A percentile compares a stretch with the other conserved stretches of the same genome.
These are phyloP conservation scores for Furcula furcula DNA, from an alignment of 2,888 invertebrate genomes.

Conservation along the genomic window DNA sequence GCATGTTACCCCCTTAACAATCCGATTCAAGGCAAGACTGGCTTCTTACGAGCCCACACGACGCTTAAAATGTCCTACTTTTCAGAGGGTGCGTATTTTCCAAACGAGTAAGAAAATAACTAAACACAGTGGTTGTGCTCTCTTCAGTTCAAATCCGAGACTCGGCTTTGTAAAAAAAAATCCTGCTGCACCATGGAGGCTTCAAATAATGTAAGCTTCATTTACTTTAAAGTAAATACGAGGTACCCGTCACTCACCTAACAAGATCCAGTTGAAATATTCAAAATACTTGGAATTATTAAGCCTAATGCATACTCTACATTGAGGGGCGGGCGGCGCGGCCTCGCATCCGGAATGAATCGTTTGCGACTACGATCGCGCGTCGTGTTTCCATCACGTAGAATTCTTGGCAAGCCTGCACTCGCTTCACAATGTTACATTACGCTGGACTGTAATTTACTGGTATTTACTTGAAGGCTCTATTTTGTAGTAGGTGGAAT, in stretches of 20 bases:
- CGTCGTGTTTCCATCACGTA: constrained; percentile 9
- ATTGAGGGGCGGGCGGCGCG: constrained; percentile 6
- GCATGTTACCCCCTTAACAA: too few relatives aligned
- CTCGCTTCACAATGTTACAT: background rate
- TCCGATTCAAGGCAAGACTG: too few relatives aligned
- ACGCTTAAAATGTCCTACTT: too few relatives aligned
- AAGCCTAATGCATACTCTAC: constrained; percentile 5
- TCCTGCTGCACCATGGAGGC: too few relatives aligned
- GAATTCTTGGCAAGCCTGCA: constrained; percentile 21
- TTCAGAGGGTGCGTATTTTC: too few relatives aligned
- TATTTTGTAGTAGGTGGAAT: background rate
- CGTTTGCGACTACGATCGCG: constrained; percentile 17
- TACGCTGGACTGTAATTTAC: background rate
- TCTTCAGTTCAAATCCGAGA: too few relatives aligned
- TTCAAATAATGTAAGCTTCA: too few relatives aligned
- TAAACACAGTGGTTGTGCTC: too few relatives aligned
- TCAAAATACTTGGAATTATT: background rate
- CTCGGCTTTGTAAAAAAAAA: too few relatives aligned
- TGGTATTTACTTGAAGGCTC: background rate
- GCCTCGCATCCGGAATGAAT: constrained; percentile 21
- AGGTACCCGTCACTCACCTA: background rate
- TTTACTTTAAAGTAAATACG: too few relatives aligned
- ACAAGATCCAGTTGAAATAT: background rate
- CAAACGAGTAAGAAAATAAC: too few relatives aligned
- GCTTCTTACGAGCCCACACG: too few relatives aligned